phyloP scores from a whole-genome alignment of 2,113 vertebrate genomes.

The Pseudonaja textilis region DNA sequence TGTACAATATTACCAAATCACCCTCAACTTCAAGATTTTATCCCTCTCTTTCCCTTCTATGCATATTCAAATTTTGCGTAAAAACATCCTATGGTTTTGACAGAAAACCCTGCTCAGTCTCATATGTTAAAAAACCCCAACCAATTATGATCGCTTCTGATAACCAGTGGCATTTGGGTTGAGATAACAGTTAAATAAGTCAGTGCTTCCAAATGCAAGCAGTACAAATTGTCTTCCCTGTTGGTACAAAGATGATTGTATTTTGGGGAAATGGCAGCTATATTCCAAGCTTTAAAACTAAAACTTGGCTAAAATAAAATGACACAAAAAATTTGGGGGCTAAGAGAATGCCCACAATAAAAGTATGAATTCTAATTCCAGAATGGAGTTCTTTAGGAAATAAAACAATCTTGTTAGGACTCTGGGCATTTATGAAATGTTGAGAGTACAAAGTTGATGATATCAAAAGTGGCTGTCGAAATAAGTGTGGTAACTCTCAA shows the following conservation, averaged over 20 bases:
- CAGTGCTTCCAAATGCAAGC: background rate
- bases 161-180: background rate
- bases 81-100: background rate
- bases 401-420: background rate
- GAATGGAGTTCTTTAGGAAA: background rate
- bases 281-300: background rate
- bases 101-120: background rate
- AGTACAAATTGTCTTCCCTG: background rate
- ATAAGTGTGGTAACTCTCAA: background rate
- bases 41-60: background rate
- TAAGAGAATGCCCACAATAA: background rate
- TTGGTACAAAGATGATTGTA: background rate
- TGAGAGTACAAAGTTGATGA: background rate
- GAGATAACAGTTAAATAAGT: background rate
- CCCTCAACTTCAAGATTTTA: background rate
- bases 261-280: background rate
- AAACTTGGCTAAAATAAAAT: background rate
- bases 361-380: background rate
- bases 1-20: background rate
- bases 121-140: background rate
- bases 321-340: background rate
- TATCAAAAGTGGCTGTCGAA: background rate
- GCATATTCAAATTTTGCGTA: background rate
- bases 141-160: background rate
- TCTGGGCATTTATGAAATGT: background rate